Evolutionary conservation across 1,140 invertebrate genomes (phyloP).

Genomic region (Dreissena rostriformis): DNA sequence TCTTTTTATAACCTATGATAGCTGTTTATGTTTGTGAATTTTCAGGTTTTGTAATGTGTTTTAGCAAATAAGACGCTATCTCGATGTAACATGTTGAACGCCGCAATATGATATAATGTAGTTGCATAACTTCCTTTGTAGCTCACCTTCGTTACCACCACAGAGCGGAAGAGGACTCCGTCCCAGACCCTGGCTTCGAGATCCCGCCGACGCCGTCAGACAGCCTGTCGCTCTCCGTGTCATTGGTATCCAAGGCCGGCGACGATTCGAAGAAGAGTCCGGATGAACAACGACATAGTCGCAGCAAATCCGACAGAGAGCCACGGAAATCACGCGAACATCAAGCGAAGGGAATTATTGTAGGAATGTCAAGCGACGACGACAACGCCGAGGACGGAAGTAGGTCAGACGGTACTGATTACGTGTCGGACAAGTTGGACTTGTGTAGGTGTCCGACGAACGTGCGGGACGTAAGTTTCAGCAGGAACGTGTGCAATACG

Average conservation of each 20-base stretch:
- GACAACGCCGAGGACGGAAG: neutral
- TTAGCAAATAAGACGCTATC: neutral
- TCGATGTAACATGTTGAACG: no score
- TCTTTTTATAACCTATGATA: neutral
- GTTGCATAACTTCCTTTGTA: neutral
- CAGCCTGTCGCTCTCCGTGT: neutral
- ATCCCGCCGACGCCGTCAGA: slow-evolving; percentile 45
- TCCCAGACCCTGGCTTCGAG: slow-evolving; percentile 48
- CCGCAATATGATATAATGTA: neutral
- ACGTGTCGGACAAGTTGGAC: neutral
- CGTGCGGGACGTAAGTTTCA: slow-evolving; percentile 23
- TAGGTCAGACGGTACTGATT: neutral
- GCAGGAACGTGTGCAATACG: slow-evolving; percentile 23
- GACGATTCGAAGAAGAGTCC: slow-evolving; percentile 9
- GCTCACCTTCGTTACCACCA: slow-evolving; percentile 53
- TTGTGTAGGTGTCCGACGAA: slow-evolving; percentile 37
- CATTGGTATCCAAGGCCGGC: neutral
- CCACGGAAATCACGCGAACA: no score
- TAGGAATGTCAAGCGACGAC: neutral
- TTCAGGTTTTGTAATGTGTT: neutral
- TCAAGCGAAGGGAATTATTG: neutral
- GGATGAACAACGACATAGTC: neutral
- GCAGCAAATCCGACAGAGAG: neutral
- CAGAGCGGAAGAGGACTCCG: slow-evolving; percentile 36
- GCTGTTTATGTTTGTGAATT: neutral